These are phyloP conservation scores for Drosophila prostipennis DNA, from an alignment of 2,888 invertebrate genomes.

Conservation along the genomic window DNA sequence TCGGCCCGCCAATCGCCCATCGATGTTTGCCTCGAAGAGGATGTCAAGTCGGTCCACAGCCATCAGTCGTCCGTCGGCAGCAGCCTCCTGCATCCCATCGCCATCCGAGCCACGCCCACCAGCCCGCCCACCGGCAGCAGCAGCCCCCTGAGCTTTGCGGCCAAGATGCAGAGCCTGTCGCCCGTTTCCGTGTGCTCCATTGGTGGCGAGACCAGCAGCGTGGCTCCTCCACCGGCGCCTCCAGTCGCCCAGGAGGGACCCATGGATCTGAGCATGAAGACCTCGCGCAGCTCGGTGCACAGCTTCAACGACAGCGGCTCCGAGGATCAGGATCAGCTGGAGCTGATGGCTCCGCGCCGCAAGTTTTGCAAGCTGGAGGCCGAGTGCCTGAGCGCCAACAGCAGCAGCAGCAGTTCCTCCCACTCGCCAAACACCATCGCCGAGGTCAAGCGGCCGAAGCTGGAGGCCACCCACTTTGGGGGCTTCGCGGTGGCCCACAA, in stretches of 20 bases:
- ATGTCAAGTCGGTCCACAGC: constrained; percentile 54
- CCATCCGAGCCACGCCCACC: constrained; percentile 68
- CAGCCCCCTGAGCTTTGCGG: constrained; percentile 72
- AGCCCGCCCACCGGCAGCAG: constrained; percentile 30
- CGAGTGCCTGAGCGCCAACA: constrained; percentile 44
- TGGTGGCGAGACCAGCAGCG: constrained; percentile 58
- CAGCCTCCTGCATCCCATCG: constrained; percentile 69
- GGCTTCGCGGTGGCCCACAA: constrained; percentile 72
- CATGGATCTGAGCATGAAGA: constrained; percentile 92
- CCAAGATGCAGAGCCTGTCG: constrained; percentile 81
- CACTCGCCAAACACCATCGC: constrained; percentile 24
- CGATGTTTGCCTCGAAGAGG: constrained; percentile 78
- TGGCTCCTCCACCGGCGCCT: constrained; percentile 2
- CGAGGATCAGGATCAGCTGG: constrained; percentile 63
- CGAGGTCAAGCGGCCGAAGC: constrained; percentile 76
- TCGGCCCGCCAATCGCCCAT: constrained; percentile 66
- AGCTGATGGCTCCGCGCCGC: constrained; percentile 64
- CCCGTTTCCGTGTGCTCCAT: constrained; percentile 81
- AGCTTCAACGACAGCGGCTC: constrained; percentile 78
- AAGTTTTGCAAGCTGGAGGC: constrained; percentile 80
- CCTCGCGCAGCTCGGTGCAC: constrained; percentile 82
- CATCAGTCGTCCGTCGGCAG: constrained; percentile 43
- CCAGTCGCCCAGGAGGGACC: constrained; percentile 88
- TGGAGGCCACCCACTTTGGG: constrained; percentile 49
- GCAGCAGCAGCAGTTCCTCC: constrained; percentile 41